Base-by-base conservation (phyloP, 2,888 invertebrate genomes). In the Apamea monoglypha region DNA sequence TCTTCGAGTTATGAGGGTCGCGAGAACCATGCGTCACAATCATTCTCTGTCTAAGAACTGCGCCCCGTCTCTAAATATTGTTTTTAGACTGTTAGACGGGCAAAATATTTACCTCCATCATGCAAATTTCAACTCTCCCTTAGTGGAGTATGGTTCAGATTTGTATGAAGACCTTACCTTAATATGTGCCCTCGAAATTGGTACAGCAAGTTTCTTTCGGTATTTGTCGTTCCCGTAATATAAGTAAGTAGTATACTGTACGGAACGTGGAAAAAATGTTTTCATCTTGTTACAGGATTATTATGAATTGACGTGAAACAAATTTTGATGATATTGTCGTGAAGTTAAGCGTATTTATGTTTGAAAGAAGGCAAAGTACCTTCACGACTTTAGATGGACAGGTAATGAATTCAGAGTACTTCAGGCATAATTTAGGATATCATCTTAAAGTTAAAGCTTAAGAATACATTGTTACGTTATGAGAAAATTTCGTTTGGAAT, bases 41-140 rank as follows among this genome's bases (percentile, higher is more conserved):
- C 94, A 92, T 91, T 94, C 94, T 94, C 92, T 93, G 94, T 92
- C 94, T 92, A 78, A 91, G 91, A 90, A 89, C 91, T 91, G 88
- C 80, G 89, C 87, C 88, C 90, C 91, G 83, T 90, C 88, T 91
- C 93, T 92, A 92, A 94, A 94, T 93, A 92, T 93, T 94, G 92
- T 93, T 93, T 93, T 91, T 89, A 91, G 89, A 85, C 86, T 91
- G 88, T 90, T 87, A 86, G 84, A 84, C 80, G 83, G 80, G 86
- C 84, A 88, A 88, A 91, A 90, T 85, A 88, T 85, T 78, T 74
- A 44, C 44, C 12, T 25, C 6, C 7, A 12, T 36, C 77, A 73
- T 81, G 63, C 86, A 56, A 92, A 90, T 84, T 74, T 83, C 83
- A 80, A 86, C 90, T 82, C 53, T 90, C 78, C 7, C 0, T 12